Conservation (phyloP, 53 echinoderm and acorn worm genomes). For the Apostichopus leukothele region DNA sequence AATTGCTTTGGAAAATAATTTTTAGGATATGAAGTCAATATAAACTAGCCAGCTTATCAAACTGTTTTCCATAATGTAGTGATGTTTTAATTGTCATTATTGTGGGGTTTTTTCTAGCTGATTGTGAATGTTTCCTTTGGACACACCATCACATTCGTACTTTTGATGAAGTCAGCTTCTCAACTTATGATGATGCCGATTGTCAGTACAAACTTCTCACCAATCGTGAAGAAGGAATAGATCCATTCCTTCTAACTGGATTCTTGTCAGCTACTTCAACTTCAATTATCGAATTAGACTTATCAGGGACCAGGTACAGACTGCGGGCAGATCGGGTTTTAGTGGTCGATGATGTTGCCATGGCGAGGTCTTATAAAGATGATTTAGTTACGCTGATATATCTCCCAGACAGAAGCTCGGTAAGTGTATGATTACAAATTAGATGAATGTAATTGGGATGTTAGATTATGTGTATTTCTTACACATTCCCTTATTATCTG, state of each 20-base stretch:
- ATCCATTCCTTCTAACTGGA: too few relatives aligned
- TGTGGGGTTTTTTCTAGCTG: background rate
- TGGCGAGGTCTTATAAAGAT: background rate
- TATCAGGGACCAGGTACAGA: background rate
- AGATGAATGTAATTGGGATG: too few relatives aligned
- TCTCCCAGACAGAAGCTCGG: background rate
- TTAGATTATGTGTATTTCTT: too few relatives aligned
- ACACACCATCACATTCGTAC: background rate
- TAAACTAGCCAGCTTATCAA: too few relatives aligned
- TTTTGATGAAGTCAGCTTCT: conserved; percentile 1
- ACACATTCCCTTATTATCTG: too few relatives aligned
- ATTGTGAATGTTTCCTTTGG: conserved; percentile 27
- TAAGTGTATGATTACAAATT: background rate
- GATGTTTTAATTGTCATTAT: too few relatives aligned
- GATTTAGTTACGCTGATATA: background rate
- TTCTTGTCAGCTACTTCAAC: too few relatives aligned
- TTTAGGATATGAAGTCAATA: too few relatives aligned
- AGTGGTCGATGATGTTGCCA: background rate
- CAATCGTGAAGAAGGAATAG: background rate
- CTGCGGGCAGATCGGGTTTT: background rate
- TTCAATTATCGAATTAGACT: background rate
- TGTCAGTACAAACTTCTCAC: background rate
- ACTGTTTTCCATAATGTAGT: too few relatives aligned
- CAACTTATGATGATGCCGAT: background rate
- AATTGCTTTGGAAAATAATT: too few relatives aligned